These are phyloP conservation scores for Ambastaia sidthimunki DNA, from an alignment of 2,797 vertebrate genomes.

Conservation along the genomic window DNA sequence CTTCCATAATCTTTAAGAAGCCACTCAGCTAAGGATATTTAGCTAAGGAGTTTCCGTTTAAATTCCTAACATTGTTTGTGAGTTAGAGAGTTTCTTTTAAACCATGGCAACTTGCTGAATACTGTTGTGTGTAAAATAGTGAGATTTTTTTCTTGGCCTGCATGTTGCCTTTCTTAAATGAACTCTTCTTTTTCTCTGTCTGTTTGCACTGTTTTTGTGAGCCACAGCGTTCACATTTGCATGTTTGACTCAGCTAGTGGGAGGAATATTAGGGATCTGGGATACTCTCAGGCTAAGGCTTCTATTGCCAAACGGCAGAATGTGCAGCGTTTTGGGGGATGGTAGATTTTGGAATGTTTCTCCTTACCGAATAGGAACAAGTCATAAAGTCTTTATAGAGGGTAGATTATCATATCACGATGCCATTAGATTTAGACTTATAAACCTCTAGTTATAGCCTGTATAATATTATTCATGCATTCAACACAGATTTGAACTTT, in stretches of 20 bases:
- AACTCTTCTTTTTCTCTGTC: not conserved
- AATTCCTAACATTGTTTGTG: constrained; percentile 13
- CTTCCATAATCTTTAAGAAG: not conserved
- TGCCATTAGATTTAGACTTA: not conserved
- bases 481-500: not conserved
- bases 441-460: not conserved
- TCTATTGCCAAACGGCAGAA: constrained; percentile 54
- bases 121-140: not conserved
- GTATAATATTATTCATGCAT: not conserved
- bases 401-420: not conserved
- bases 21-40: not conserved
- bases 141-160: not conserved
- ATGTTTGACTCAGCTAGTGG: constrained; percentile 35
- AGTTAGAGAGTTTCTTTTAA: not conserved
- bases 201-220: not conserved
- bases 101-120: not conserved
- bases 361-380: constrained; percentile 33
- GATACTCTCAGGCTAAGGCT: constrained; percentile 62
- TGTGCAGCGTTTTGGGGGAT: constrained; percentile 50
- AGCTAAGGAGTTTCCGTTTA: not conserved
- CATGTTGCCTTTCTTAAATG: not conserved
- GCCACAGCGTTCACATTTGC: not conserved
- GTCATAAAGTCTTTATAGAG: constrained; percentile 1
- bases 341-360: constrained; percentile 46
- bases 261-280: constrained; percentile 51